Evolutionary conservation across 2,888 invertebrate genomes (phyloP).

Genomic region (Shargacucullia verbasci): DNA sequence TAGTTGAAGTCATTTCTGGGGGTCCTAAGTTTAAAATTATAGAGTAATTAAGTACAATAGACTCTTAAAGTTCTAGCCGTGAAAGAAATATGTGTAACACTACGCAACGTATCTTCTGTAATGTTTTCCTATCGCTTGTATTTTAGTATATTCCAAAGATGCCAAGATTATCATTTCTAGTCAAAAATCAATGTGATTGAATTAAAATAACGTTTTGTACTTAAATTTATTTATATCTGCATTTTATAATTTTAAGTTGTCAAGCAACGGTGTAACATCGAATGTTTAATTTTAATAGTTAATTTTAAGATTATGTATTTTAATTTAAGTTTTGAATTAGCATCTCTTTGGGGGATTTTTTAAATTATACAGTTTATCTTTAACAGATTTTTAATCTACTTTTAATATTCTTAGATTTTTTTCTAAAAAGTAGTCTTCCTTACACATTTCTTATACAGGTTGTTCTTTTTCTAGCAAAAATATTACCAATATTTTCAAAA

Average conservation of each 20-base stretch:
- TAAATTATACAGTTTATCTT: neutral
- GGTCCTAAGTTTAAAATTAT: conserved; percentile 47
- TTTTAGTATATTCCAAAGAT: conserved; percentile 21
- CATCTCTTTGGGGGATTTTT: neutral
- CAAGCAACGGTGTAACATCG: conserved; percentile 36
- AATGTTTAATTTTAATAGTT: conserved; percentile 41
- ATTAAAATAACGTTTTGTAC: conserved; percentile 8
- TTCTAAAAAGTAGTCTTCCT: too few relatives aligned
- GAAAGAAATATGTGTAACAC: conserved; percentile 4
- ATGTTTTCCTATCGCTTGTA: neutral
- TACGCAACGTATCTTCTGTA: conserved; percentile 18
- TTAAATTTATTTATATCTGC: conserved; percentile 24
- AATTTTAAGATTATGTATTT: conserved; percentile 17
- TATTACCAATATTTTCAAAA: conserved; percentile 13
- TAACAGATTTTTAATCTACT: too few relatives aligned
- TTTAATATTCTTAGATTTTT: too few relatives aligned
- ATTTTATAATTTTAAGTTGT: conserved; percentile 43
- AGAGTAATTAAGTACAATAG: conserved; percentile 23
- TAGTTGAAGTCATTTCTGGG: conserved; percentile 58
- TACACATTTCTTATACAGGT: neutral
- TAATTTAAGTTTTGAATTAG: conserved; percentile 10
- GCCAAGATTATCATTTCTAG: conserved; percentile 29
- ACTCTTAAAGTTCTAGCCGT: conserved; percentile 17
- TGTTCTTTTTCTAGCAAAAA: neutral
- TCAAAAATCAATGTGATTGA: conserved; percentile 46